A percentile compares a stretch with the other conserved stretches of the same genome.
These are phyloP conservation scores for Trichogramma evanescens DNA, from an alignment of 2,888 invertebrate species.

Conservation along the genomic window DNA sequence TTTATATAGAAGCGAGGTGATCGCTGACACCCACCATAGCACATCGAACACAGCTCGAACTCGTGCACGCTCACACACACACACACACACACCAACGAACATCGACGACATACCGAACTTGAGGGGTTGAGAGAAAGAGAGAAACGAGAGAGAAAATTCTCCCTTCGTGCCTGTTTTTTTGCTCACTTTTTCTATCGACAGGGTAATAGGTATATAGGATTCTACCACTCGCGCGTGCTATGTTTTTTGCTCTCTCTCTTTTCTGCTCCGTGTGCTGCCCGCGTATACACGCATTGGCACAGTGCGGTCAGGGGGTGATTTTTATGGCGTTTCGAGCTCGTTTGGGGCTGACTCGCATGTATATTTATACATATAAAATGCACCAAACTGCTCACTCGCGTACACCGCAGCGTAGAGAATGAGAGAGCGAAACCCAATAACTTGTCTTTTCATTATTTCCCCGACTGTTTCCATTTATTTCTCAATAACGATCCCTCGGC, in stretches of 20 bases:
- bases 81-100: too few species aligned
- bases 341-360: constrained; percentile 35
- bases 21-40: constrained; percentile 24
- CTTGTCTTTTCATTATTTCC: constrained; percentile 15
- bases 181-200: constrained; percentile 31
- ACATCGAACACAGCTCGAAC: too few species aligned
- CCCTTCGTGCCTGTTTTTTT: constrained; percentile 24
- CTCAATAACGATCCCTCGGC: too few species aligned
- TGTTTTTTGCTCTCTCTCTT: constrained; percentile 35
- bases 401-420: constrained; percentile 18
- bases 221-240: neutral
- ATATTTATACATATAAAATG: constrained; percentile 21
- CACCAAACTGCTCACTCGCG: too few species aligned
- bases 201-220: constrained; percentile 20
- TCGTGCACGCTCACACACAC: too few species aligned
- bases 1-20: constrained; percentile 31
- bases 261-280: constrained; percentile 31
- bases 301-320: constrained; percentile 36
- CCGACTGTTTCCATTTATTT: constrained; percentile 10
- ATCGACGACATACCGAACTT: too few species aligned
- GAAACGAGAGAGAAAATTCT: constrained; percentile 21
- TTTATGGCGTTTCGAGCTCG: constrained; percentile 31
- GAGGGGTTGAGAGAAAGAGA: constrained; percentile 11
- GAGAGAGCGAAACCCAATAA: constrained; percentile 29
- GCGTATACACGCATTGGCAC: constrained; percentile 25